Base-by-base conservation (phyloP, 2,113 vertebrate genomes). In the Diadophis punctatus region DNA sequence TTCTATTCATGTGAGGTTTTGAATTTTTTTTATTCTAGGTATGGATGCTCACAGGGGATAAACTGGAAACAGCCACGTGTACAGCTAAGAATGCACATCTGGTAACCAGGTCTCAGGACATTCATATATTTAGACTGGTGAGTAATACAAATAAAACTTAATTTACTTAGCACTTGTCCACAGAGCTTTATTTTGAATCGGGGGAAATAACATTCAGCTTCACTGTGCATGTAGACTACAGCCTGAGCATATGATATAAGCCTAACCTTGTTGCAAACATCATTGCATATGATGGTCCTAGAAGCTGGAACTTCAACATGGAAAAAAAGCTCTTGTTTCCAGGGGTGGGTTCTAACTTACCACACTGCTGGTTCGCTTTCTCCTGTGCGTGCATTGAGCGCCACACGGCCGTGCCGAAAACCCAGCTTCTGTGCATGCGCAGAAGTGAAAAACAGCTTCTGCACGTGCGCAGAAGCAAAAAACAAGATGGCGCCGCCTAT, bases 1-100 rank as follows among this genome's bases (percentile, higher is more conserved):
- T 39, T 39, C 48, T 92, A 0, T 92, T 93, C 86, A 87, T 91
- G n/a, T 12, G 1, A 3, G 5, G n/a, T 51, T 85, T 23, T 25
- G 55, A 94, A 58, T 91, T 48, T 94, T 68, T 63, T 86, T 90
- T 30, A 46, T 89, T 95, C n/a, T 93, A 99, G 99, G 99, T 99
- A 51, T 99, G 99, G 99, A 99, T 99, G 99, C 97, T 99, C 95
- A 99, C 99, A 0, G 99, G 99, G 92, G 99, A 99, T 97, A 99
- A 99, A 96, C 97, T 99, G 68, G 99, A 99, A 97, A 99, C 99
- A 0, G 99, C 99, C 87, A 99, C 99, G 0, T 99, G 99, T 97
- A 99, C 99, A 0, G 99, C 99, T 16, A 99, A 99, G 97, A 99
- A 99, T 0, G 99, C 99, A 0, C 99, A 99, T 95, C 97, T 99